phyloP scores from a whole-genome alignment of 1,140 invertebrate species.

The Ridgeia piscesae region DNA sequence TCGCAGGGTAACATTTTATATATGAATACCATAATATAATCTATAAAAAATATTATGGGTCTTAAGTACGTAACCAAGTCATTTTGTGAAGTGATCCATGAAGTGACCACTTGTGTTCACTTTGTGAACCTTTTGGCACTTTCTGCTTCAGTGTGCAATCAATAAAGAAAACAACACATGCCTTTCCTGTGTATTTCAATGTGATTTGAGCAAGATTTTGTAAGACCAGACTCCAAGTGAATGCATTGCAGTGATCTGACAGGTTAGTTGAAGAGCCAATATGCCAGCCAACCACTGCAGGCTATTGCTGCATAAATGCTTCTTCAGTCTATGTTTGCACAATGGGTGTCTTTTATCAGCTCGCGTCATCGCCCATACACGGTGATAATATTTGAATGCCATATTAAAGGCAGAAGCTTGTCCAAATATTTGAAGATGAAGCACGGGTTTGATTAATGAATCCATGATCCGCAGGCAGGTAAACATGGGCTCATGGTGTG shows the following conservation, averaged over 20 bases:
- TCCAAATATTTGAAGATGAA: neutral
- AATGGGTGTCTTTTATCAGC: neutral
- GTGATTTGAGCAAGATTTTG: neutral
- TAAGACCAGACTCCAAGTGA: neutral
- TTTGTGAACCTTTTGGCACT: neutral
- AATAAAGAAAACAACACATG: neutral
- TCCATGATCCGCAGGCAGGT: neutral
- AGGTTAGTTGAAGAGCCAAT: neutral
- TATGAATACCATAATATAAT: neutral
- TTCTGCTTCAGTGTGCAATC: neutral
- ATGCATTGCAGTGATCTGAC: neutral
- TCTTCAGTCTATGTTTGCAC: neutral
- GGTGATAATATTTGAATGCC: neutral
- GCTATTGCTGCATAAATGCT: neutral
- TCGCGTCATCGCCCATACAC: neutral
- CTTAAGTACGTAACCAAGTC: neutral
- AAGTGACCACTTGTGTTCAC: neutral
- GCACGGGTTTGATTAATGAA: neutral
- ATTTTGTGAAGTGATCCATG: too few relatives aligned
- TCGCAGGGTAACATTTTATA: neutral
- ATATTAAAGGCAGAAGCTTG: neutral
- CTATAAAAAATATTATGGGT: neutral
- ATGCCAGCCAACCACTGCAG: neutral
- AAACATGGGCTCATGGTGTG: neutral
- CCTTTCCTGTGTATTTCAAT: neutral